Evolutionary conservation across 2,113 vertebrate species (phyloP).

Genomic region (Corythaeola cristata): DNA sequence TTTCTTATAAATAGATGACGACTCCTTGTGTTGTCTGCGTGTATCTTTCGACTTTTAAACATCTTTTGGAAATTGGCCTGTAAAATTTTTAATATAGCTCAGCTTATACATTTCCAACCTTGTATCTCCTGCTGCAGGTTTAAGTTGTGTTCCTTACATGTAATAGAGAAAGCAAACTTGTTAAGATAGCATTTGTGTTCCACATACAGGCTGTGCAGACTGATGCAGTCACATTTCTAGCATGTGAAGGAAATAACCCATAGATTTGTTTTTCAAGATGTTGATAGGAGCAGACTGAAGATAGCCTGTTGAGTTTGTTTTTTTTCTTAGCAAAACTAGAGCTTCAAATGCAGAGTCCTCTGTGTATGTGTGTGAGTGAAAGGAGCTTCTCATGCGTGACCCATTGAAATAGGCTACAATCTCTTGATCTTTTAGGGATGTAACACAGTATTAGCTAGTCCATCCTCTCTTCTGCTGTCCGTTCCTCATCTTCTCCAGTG

Average conservation of each 20-base stretch:
- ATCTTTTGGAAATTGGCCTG: neutral
- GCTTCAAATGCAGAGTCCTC: neutral
- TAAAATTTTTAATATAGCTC: neutral
- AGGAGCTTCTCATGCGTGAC: neutral
- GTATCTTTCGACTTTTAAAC: neutral
- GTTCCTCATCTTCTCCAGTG: neutral
- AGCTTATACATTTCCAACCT: neutral
- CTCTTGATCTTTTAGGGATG: neutral
- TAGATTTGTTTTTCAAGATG: neutral
- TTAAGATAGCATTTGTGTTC: neutral
- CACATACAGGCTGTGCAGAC: neutral
- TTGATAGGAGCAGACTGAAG: neutral
- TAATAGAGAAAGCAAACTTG: neutral
- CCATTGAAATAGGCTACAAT: neutral
- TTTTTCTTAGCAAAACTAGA: neutral
- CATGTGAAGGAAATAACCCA: neutral
- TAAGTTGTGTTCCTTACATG: neutral
- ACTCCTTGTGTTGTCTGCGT: neutral
- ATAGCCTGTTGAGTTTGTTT: neutral
- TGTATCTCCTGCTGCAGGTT: neutral
- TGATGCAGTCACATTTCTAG: neutral
- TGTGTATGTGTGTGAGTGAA: neutral
- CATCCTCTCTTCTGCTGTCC: neutral
- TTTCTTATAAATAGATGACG: neutral
- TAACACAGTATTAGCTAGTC: neutral